A percentile compares a stretch with the other conserved stretches of the same genome.
phyloP scores from a whole-genome alignment of 2,888 invertebrate species.

The Drosophila neotestacea region DNA sequence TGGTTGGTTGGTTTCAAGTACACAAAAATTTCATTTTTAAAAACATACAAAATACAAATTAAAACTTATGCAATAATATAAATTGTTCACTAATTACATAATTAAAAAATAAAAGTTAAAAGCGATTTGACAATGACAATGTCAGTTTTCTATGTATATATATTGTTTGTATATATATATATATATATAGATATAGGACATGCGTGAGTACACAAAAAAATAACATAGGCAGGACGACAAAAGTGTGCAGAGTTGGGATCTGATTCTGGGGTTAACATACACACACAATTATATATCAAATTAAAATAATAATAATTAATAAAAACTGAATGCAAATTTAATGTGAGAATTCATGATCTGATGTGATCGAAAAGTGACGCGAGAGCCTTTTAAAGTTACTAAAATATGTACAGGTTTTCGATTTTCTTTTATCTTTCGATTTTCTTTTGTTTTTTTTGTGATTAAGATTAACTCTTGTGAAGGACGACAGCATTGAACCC shows the following conservation, averaged over 20 bases:
- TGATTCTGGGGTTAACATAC: constrained; percentile 42
- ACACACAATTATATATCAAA: constrained; percentile 41
- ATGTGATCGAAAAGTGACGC: constrained; percentile 44
- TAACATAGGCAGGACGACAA: constrained; percentile 54
- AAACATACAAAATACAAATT: constrained; percentile 70
- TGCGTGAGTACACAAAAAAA: constrained; percentile 54
- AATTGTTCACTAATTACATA: constrained; percentile 75
- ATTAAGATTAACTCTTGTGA: constrained; percentile 62
- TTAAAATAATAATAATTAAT: constrained; percentile 10
- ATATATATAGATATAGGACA: constrained; percentile 43
- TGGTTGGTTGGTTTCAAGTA: constrained; percentile 30
- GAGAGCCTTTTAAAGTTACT: constrained; percentile 66
- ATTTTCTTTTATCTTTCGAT: constrained; percentile 14
- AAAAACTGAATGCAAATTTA: constrained; percentile 12
- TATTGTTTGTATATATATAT: constrained; percentile 35
- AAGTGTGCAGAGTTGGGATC: constrained; percentile 8
- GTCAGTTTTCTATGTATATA: constrained; percentile 40
- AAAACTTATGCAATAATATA: constrained; percentile 56
- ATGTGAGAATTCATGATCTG: constrained; percentile 17
- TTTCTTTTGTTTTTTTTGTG: constrained; percentile 18
- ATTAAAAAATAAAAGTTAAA: constrained; percentile 72
- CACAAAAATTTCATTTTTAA: constrained; percentile 48
- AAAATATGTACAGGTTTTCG: constrained; percentile 72
- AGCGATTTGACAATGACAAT: constrained; percentile 61
- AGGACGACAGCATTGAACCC: constrained; percentile 76